These are phyloP conservation scores for Lepisosteus osseus DNA, from an alignment of 2,113 vertebrate species.

Conservation along the genomic window DNA sequence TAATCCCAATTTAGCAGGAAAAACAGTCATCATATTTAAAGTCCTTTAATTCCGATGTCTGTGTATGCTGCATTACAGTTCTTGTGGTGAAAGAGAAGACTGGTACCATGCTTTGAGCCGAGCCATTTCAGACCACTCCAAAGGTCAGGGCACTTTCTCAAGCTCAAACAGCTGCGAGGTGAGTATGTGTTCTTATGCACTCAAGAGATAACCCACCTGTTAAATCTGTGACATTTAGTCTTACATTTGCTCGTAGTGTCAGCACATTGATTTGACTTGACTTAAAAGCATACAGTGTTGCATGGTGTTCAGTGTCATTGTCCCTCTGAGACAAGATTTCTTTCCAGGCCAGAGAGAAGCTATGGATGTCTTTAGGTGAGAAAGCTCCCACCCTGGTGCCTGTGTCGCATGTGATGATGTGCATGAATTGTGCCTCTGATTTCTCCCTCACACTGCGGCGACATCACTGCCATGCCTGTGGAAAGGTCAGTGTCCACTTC, in stretches of 20 bases:
- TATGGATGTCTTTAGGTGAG: conserved; percentile 80
- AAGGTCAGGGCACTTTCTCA: conserved; percentile 55
- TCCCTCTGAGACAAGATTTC: not conserved
- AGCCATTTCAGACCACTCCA: conserved; percentile 74
- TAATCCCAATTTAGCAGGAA: too few relatives aligned
- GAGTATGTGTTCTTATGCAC: conserved; percentile 3
- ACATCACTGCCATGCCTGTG: conserved; percentile 92
- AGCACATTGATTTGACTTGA: too few relatives aligned
- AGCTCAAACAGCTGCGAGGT: conserved; percentile 54
- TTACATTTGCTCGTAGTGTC: too few relatives aligned
- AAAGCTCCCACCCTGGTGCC: conserved; percentile 86
- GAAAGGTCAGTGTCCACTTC: conserved; percentile 74
- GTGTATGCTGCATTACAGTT: conserved; percentile 61
- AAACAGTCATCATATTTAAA: too few relatives aligned
- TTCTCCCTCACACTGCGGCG: conserved; percentile 88
- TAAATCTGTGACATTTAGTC: too few relatives aligned
- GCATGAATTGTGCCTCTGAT: conserved; percentile 94
- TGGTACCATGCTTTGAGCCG: conserved; percentile 87
- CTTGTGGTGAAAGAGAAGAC: conserved; percentile 86
- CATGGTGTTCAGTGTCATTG: not conserved
- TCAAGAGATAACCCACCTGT: too few relatives aligned
- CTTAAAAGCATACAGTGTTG: too few relatives aligned
- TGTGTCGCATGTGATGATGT: conserved; percentile 90
- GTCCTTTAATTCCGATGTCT: conserved; percentile 4
- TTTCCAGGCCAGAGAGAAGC: conserved; percentile 73